Conservation (phyloP, 2,888 invertebrate genomes). For the Strigamia transsilvanica region DNA sequence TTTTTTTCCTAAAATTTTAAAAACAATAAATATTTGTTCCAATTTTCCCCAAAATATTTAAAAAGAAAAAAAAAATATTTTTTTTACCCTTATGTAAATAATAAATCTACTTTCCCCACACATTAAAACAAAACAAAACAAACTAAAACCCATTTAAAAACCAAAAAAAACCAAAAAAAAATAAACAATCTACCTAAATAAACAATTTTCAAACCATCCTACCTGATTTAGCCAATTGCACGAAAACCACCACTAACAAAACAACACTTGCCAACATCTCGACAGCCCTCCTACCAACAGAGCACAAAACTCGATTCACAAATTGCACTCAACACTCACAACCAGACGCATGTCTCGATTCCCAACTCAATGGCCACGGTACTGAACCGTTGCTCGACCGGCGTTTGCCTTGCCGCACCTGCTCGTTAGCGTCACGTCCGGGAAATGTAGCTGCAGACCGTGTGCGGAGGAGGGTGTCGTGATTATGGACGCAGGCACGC, state of each 20-base stretch:
- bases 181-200: background rate
- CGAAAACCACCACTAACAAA: background rate
- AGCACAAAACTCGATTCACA: background rate
- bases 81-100: too few species aligned
- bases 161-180: background rate
- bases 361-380: background rate
- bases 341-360: background rate
- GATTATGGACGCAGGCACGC: conserved; percentile 8
- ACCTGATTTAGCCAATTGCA: background rate
- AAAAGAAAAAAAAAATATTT: too few species aligned
- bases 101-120: too few species aligned
- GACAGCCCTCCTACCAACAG: background rate
- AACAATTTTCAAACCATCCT: too few species aligned
- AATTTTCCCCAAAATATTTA: too few species aligned
- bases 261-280: background rate
- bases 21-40: too few species aligned
- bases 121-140: too few species aligned
- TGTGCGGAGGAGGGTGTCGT: conserved; percentile 8
- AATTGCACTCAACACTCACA: background rate
- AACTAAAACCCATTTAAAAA: too few species aligned
- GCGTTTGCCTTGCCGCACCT: conserved; percentile 8
- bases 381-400: conserved; percentile 2
- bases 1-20: too few species aligned
- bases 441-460: conserved; percentile 8
- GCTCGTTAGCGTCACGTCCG: conserved; percentile 3